Evolutionary conservation across 2,888 invertebrate genomes (phyloP), one percentile per base, ranked within the genome.

Genomic region (Cremastinae sp.): DNA sequence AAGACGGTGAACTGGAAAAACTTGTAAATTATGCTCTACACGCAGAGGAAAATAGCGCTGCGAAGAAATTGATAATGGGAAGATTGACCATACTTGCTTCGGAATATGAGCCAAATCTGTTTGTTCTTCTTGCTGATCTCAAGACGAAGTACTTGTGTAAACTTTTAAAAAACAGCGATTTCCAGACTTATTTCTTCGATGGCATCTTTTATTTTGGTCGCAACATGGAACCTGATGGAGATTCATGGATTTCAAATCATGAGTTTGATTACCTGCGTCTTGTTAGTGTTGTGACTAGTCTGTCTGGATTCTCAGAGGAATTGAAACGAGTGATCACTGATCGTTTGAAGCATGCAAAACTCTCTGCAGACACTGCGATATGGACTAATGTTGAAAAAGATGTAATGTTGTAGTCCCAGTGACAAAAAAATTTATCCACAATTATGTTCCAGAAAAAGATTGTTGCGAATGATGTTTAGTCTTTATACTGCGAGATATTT

Each of bases 181-280:
- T 92, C 84, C 84, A 89, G 20, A 82, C 85, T 39, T 86, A 86
- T 55, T 83, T 92, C 37, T 81, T 91, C 14, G 90, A 91, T 81
- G 90, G 90, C 79, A 81, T 92, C 61, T 88, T 90, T 74, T 90
- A 90, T 79, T 86, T 90, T 69, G 90, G 90, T 18, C 87, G 90
- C 41, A 90, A 88, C 84, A 91, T 92, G 90, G 84, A 81, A 66
- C 82, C 82, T 61, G 79, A 85, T 20, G 81, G 85, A n/a, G 74
- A 78, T 18, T 79, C 80, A 10, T 92, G 91, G 91, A 79, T 83
- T 9, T 83, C 84, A 47, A 83, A 90, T 78, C 78, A 88, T 64
- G 91, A 92, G 78, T 87, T 94, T 28, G 89, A 90, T 73, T 92
- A 92, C 83, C 86, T 90, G 0, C 91, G 92, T 82, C 86, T 94